Conservation (phyloP, 2,888 invertebrate species). For the Cacoxenus indagator region DNA sequence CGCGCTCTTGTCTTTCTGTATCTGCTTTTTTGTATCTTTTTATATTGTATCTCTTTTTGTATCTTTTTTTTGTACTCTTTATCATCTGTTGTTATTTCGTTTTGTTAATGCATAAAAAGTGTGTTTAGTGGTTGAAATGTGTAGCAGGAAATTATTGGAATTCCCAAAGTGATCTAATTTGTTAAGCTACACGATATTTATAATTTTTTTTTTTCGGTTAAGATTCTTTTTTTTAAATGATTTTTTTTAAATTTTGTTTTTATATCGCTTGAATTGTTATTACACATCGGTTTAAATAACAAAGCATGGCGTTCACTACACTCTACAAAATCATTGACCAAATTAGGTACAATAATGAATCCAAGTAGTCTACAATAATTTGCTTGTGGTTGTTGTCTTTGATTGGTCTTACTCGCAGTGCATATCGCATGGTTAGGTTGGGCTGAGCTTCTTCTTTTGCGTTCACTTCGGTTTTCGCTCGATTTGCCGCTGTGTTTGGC, state of each 20-base stretch:
- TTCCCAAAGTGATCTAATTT: slow-evolving; percentile 67
- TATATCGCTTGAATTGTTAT: background rate
- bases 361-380: slow-evolving; percentile 38
- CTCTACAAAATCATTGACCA: background rate
- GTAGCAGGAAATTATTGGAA: slow-evolving; percentile 46
- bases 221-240: slow-evolving; percentile 25
- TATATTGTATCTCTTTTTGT: background rate
- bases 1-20: background rate
- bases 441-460: background rate
- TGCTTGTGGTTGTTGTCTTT: slow-evolving; percentile 3
- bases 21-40: background rate
- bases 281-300: background rate
- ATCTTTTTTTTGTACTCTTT: background rate
- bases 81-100: slow-evolving; percentile 5
- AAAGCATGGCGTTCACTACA: background rate
- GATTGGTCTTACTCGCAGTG: slow-evolving; percentile 30
- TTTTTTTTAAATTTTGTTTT: background rate
- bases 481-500: background rate
- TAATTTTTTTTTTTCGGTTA: slow-evolving; percentile 25
- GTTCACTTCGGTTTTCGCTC: background rate
- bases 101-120: slow-evolving; percentile 36
- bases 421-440: slow-evolving; percentile 27
- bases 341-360: slow-evolving; percentile 1
- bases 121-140: slow-evolving; percentile 31
- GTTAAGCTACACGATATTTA: slow-evolving; percentile 44